A percentile compares a stretch with the other conserved stretches of the same genome.
Conservation (phyloP, 2,797 vertebrate genomes). For the Anguilla megastoma region DNA sequence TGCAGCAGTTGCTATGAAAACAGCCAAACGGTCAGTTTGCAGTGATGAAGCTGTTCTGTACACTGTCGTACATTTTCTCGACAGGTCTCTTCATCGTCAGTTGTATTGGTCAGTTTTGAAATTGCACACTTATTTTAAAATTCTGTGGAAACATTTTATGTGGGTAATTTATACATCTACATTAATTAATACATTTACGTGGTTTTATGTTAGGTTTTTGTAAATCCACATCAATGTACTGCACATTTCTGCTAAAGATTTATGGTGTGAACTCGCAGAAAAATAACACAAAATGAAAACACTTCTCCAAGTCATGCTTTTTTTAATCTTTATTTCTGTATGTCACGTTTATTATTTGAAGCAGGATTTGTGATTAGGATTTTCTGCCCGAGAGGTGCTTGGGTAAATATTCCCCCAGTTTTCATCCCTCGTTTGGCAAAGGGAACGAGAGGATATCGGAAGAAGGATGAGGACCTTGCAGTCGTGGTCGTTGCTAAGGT, state of each 20-base stretch:
- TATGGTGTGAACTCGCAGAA: neutral
- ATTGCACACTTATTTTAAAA: neutral
- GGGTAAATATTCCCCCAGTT: neutral
- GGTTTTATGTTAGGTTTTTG: neutral
- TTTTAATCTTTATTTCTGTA: neutral
- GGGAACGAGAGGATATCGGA: conserved; percentile 38
- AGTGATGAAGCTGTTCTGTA: neutral
- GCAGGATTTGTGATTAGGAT: neutral
- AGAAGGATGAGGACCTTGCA: conserved; percentile 57
- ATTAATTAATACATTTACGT: neutral
- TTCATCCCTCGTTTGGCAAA: conserved; percentile 39
- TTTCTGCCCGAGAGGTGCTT: neutral
- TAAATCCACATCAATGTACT: neutral
- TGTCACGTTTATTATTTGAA: conserved; percentile 1
- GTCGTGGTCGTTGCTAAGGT: conserved; percentile 68
- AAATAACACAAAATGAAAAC: neutral
- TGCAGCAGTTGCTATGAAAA: conserved; percentile 29
- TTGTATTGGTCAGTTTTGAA: neutral
- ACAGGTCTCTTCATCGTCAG: neutral
- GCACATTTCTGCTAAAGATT: neutral
- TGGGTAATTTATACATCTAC: neutral
- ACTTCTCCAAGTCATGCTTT: neutral
- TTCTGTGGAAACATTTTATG: neutral
- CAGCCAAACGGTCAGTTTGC: neutral
- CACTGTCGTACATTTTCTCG: neutral